phyloP scores from a whole-genome alignment of 2,797 vertebrate species.

The Salmo trutta region DNA sequence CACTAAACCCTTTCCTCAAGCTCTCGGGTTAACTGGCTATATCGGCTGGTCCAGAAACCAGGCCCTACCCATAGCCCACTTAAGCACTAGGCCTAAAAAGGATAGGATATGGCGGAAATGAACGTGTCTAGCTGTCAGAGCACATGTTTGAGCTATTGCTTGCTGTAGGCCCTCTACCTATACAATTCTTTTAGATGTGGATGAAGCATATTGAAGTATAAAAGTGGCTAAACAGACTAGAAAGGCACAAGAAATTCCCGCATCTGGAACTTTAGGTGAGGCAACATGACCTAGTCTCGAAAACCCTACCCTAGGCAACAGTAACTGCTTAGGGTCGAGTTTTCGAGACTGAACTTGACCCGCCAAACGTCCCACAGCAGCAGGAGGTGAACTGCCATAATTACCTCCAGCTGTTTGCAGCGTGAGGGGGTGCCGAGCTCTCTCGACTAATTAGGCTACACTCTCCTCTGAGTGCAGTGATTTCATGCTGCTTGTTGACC shows the following conservation, averaged over 20 bases:
- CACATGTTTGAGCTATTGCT: neutral
- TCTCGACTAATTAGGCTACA: slow-evolving; percentile 61
- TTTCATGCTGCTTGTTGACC: slow-evolving; percentile 68
- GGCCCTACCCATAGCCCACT: no score
- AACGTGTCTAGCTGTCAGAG: neutral
- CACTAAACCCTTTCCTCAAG: neutral
- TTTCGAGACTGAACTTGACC: slow-evolving; percentile 29
- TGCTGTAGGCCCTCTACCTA: neutral
- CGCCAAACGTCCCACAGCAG: slow-evolving; percentile 44
- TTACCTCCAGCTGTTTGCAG: slow-evolving; percentile 57
- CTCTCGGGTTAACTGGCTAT: no score
- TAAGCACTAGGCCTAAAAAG: neutral
- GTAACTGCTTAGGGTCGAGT: no score
- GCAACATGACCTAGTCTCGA: neutral
- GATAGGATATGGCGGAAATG: neutral
- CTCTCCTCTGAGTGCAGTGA: slow-evolving; percentile 45
- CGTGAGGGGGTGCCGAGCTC: slow-evolving; percentile 34
- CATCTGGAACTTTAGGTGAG: slow-evolving; percentile 1
- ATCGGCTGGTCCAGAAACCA: no score
- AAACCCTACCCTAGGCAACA: no score
- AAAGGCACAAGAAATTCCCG: neutral
- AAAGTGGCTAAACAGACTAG: neutral
- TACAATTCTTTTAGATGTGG: neutral
- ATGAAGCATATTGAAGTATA: neutral
- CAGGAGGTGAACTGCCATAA: slow-evolving; percentile 45